Evolutionary conservation across 2,113 vertebrate species (phyloP).

Genomic region (Labrus mixtus): DNA sequence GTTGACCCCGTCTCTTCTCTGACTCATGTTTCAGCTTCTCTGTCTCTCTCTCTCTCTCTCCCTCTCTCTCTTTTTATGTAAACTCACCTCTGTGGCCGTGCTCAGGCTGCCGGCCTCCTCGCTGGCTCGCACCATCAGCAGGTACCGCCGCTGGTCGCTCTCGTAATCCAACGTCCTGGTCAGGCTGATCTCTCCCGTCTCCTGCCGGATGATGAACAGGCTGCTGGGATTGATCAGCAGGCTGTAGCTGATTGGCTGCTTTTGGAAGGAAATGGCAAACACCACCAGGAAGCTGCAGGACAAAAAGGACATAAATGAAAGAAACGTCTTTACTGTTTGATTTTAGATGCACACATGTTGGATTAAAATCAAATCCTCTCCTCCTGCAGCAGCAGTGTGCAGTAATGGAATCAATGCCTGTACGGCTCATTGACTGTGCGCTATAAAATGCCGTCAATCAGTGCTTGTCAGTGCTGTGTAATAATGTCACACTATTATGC

Average conservation of each 20-base stretch:
- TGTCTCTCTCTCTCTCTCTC: background rate
- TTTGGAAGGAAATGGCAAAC: slow-evolving; percentile 88
- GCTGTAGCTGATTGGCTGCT: slow-evolving; percentile 87
- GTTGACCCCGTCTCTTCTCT: slow-evolving; percentile 1
- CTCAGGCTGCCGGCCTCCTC: slow-evolving; percentile 84
- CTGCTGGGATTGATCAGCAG: slow-evolving; percentile 89
- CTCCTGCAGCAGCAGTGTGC: slow-evolving; percentile 36
- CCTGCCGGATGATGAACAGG: slow-evolving; percentile 85
- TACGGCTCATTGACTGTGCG: slow-evolving; percentile 55
- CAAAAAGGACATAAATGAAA: slow-evolving; percentile 21
- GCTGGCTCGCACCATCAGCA: slow-evolving; percentile 86
- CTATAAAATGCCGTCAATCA: slow-evolving; percentile 62
- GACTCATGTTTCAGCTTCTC: slow-evolving; percentile 8
- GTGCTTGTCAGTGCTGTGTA: slow-evolving; percentile 53
- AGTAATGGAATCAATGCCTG: slow-evolving; percentile 64
- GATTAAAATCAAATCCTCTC: slow-evolving; percentile 54
- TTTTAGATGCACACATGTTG: slow-evolving; percentile 27
- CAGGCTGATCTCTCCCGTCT: slow-evolving; percentile 86
- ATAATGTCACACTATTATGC: slow-evolving; percentile 56
- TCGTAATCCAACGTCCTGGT: slow-evolving; percentile 88
- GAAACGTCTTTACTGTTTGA: slow-evolving; percentile 24
- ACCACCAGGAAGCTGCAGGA: slow-evolving; percentile 86
- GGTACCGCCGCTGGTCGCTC: slow-evolving; percentile 86
- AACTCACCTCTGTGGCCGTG: slow-evolving; percentile 86
- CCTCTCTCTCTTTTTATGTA: slow-evolving; percentile 10